Conservation (phyloP, 2,113 vertebrate species). For the Narcine bancroftii region DNA sequence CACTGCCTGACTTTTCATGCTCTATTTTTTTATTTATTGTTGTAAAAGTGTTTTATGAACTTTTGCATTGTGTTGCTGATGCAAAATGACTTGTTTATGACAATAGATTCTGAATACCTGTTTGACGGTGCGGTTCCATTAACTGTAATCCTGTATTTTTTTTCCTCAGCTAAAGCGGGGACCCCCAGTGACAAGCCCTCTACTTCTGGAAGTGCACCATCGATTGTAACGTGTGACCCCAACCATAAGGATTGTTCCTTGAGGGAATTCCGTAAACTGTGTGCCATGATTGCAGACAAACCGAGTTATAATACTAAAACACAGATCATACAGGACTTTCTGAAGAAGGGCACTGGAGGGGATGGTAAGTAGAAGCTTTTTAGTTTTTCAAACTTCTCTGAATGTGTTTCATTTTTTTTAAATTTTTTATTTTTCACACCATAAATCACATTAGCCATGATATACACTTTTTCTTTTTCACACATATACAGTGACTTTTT, state of each 20-base stretch:
- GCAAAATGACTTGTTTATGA: too few relatives aligned
- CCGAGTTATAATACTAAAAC: conserved; percentile 90
- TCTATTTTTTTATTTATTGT: too few relatives aligned
- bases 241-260: conserved; percentile 87
- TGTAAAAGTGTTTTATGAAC: too few relatives aligned
- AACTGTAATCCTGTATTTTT: not conserved
- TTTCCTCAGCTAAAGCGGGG: conserved; percentile 53
- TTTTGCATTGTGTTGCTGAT: too few relatives aligned
- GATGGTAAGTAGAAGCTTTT: conserved; percentile 53
- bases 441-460: too few relatives aligned
- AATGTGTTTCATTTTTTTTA: not conserved
- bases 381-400: not conserved
- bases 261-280: conserved; percentile 87
- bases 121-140: too few relatives aligned
- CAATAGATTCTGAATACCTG: too few relatives aligned
- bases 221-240: conserved; percentile 67
- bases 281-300: conserved; percentile 80
- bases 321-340: conserved; percentile 86
- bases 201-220: conserved; percentile 57
- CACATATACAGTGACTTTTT: too few relatives aligned
- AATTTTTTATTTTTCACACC: too few relatives aligned
- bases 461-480: too few relatives aligned
- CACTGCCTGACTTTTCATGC: too few relatives aligned
- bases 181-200: conserved; percentile 43
- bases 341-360: conserved; percentile 77